These are phyloP conservation scores for Pangasius mekongensis DNA, from an alignment of 2,797 vertebrate species.

Conservation along the genomic window DNA sequence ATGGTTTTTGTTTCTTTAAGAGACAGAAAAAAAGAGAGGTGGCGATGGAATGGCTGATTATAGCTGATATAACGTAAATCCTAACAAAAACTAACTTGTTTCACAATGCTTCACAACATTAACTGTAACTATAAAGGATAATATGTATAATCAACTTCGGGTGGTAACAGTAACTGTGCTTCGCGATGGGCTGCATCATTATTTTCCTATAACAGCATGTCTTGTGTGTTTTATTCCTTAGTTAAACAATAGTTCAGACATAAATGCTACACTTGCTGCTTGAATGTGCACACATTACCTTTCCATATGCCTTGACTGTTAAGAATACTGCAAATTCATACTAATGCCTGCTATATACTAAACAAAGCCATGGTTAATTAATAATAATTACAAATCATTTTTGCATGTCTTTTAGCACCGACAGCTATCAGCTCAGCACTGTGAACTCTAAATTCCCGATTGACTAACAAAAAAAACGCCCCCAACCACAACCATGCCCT, in stretches of 20 bases:
- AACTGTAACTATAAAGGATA: not conserved
- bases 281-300: not conserved
- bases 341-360: not conserved
- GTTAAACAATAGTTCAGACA: not conserved
- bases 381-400: not conserved
- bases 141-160: not conserved
- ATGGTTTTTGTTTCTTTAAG: not conserved
- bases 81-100: not conserved
- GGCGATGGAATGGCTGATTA: not conserved
- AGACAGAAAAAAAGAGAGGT: not conserved
- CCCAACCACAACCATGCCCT: constrained; percentile 15
- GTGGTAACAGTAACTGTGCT: not conserved
- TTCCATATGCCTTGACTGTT: not conserved
- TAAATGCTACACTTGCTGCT: not conserved
- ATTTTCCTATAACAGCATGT: not conserved
- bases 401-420: not conserved
- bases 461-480: not conserved
- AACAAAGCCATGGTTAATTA: not conserved
- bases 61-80: not conserved
- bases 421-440: not conserved
- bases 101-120: not conserved
- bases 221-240: not conserved
- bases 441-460: not conserved
- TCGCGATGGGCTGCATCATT: not conserved
- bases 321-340: not conserved